These are phyloP conservation scores for Sebastes oblongus DNA, from an alignment of 2,797 vertebrate species.

Conservation along the genomic window DNA sequence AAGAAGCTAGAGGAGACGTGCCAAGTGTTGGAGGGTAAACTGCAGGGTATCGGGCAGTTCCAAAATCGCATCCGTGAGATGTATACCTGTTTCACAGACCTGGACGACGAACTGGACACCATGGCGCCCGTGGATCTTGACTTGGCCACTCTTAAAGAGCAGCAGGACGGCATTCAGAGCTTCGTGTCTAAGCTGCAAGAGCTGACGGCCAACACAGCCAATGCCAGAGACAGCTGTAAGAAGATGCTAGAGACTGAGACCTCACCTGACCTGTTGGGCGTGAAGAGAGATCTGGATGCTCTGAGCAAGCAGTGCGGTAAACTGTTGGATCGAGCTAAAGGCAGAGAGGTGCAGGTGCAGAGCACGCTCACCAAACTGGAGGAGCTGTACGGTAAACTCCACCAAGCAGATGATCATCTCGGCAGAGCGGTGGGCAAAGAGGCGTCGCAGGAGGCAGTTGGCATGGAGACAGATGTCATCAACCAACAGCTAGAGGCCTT, in stretches of 20 bases:
- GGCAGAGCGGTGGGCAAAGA: conserved; percentile 86
- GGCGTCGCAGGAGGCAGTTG: conserved; percentile 91
- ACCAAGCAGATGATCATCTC: conserved; percentile 82
- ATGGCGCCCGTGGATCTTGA: conserved; percentile 91
- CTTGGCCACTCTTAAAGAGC: conserved; percentile 79
- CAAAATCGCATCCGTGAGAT: conserved; percentile 96
- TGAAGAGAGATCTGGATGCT: conserved; percentile 94
- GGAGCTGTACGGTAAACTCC: conserved; percentile 86
- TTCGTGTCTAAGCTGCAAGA: conserved; percentile 89
- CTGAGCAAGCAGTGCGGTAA: conserved; percentile 96
- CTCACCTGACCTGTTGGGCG: conserved; percentile 92
- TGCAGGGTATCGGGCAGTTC: conserved; percentile 96
- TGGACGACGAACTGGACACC: conserved; percentile 95
- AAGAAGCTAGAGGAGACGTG: conserved; percentile 88
- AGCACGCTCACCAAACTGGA: conserved; percentile 83
- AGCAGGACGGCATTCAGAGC: conserved; percentile 83
- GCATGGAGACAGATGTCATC: conserved; percentile 95
- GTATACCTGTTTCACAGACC: conserved; percentile 93
- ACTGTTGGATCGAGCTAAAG: conserved; percentile 89
- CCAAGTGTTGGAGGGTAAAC: conserved; percentile 90
- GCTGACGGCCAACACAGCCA: conserved; percentile 87
- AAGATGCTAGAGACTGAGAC: conserved; percentile 91
- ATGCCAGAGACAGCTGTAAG: conserved; percentile 90
- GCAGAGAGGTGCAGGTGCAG: conserved; percentile 87
- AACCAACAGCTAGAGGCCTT: conserved; percentile 94